A percentile compares a stretch with the other conserved stretches of the same genome.
Conservation (phyloP, 1,140 invertebrate species). For the Phortica variegata region DNA sequence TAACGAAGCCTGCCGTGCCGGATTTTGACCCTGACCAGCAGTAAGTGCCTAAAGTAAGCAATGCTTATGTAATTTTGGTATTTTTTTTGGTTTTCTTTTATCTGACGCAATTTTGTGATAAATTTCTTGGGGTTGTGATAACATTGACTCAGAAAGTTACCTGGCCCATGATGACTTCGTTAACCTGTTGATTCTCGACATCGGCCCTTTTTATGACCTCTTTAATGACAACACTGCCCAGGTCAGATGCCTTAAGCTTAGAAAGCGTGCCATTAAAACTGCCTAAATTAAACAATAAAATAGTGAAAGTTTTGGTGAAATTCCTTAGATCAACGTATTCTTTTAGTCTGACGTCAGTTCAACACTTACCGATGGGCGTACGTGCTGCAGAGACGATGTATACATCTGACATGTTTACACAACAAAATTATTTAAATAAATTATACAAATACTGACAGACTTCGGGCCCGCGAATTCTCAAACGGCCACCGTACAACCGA, state of each 20-base stretch:
- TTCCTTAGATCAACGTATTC: not conserved
- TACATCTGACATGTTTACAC: constrained; percentile 41
- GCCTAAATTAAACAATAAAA: constrained; percentile 57
- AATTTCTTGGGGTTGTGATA: constrained; percentile 7
- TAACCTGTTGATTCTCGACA: constrained; percentile 67
- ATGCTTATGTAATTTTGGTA: not conserved
- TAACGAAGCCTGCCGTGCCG: constrained; percentile 77
- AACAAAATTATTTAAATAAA: not conserved
- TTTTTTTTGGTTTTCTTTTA: too few relatives aligned
- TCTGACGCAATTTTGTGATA: constrained; percentile 1
- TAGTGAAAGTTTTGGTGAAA: constrained; percentile 41
- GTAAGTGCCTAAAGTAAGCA: constrained; percentile 63
- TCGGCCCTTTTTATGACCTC: constrained; percentile 68
- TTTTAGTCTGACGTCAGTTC: not conserved
- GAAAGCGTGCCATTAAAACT: constrained; percentile 72
- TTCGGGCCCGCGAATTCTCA: too few relatives aligned
- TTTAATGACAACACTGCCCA: constrained; percentile 76
- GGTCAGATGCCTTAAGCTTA: constrained; percentile 67
- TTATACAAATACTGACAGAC: too few relatives aligned
- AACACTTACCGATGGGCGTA: constrained; percentile 55
- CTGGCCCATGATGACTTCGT: constrained; percentile 86
- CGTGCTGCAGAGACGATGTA: constrained; percentile 57
- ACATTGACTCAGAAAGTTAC: constrained; percentile 60
- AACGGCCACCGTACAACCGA: too few relatives aligned
- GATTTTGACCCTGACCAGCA: constrained; percentile 81